phyloP scores from a whole-genome alignment of 1,140 invertebrate species.

The Hycleus phaleratus region DNA sequence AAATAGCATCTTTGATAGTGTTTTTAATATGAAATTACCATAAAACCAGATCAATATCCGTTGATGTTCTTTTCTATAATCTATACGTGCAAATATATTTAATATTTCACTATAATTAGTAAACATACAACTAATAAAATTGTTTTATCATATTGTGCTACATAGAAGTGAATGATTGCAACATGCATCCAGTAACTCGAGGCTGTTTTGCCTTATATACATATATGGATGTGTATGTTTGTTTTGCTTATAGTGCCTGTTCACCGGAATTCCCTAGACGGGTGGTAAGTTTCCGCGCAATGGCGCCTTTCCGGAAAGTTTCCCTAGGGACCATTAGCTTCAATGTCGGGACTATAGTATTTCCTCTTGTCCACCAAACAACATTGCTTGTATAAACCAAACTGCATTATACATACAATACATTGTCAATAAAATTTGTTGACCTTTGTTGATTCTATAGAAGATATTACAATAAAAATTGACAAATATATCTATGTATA shows the following conservation, averaged over 20 bases:
- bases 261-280: conserved; percentile 8
- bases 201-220: too few species aligned
- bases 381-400: not conserved
- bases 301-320: not conserved
- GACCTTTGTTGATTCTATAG: not conserved
- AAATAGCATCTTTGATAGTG: not conserved
- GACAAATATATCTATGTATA: too few species aligned
- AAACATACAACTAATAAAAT: too few species aligned
- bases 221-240: too few species aligned
- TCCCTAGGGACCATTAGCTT: conserved; percentile 21
- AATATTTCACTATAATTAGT: too few species aligned
- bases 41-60: too few species aligned
- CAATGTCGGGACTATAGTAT: conserved; percentile 5
- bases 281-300: conserved; percentile 3
- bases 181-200: too few species aligned
- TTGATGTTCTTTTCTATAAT: too few species aligned
- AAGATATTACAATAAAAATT: too few species aligned
- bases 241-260: conserved; percentile 3
- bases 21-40: conserved; percentile 2
- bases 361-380: not conserved
- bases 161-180: too few species aligned
- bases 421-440: not conserved
- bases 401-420: not conserved
- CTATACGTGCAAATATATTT: too few species aligned
- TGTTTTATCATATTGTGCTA: too few species aligned